phyloP scores from a whole-genome alignment of 1,140 invertebrate genomes.

The Temnothorax nylanderi region DNA sequence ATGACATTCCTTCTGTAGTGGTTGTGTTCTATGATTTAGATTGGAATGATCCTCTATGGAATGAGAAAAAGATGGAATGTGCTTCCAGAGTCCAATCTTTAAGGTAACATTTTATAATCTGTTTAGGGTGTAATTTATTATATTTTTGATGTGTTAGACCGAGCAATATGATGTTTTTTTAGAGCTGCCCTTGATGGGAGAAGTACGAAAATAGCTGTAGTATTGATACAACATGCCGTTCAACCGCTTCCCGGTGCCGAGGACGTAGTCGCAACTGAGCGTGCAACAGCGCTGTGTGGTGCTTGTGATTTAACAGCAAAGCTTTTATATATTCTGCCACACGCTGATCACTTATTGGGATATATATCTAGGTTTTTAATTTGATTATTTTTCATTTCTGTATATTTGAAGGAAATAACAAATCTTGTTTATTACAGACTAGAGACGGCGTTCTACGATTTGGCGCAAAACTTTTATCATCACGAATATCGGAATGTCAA shows the following conservation, averaged over 20 bases:
- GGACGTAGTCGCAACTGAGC: slow-evolving; percentile 94
- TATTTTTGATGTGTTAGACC: slow-evolving; percentile 1
- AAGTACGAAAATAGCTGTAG: slow-evolving; percentile 94
- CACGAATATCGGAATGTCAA: slow-evolving; percentile 95
- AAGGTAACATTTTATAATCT: slow-evolving; percentile 85
- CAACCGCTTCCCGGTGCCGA: slow-evolving; percentile 92
- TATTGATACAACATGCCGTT: slow-evolving; percentile 93
- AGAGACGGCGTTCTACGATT: slow-evolving; percentile 97
- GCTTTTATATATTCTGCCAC: slow-evolving; percentile 95
- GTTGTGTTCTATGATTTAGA: slow-evolving; percentile 98
- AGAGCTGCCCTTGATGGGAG: slow-evolving; percentile 91
- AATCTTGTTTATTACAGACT: slow-evolving; percentile 87
- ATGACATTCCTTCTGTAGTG: slow-evolving; percentile 95
- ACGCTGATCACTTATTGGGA: slow-evolving; percentile 95
- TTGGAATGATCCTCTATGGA: slow-evolving; percentile 98
- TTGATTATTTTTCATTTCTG: neutral
- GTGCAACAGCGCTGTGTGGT: slow-evolving; percentile 94
- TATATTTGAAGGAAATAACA: neutral
- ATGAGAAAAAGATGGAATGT: slow-evolving; percentile 97
- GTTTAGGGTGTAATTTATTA: slow-evolving; percentile 21
- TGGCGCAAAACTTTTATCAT: slow-evolving; percentile 97
- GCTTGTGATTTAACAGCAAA: slow-evolving; percentile 97
- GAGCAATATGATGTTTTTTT: slow-evolving; percentile 45
- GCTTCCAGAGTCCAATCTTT: slow-evolving; percentile 95
- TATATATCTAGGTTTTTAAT: slow-evolving; percentile 88